Base-by-base conservation (phyloP, 2,797 vertebrate genomes). In the Oreochromis mossambicus region DNA sequence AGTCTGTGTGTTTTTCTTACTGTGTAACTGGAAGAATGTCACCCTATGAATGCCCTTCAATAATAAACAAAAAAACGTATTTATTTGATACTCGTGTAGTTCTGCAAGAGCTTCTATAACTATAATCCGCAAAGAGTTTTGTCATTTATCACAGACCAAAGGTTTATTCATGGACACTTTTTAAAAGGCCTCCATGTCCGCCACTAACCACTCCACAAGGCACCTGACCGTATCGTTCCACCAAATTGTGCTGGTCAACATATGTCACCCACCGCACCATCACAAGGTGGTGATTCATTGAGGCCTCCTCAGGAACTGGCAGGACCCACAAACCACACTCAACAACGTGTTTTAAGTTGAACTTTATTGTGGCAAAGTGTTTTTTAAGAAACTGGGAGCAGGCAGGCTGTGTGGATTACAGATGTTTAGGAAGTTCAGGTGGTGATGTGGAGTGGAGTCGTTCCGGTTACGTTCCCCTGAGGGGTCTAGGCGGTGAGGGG, bases 361-460 rank as follows among this genome's bases (percentile, higher is more conserved):
- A 63, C 32, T 63, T 63, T 63, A 63, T 36, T 12, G 58, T n/a
- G 17, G 17, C 32, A 63, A 63, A 0, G 58, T 36, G 32, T 63
- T 63, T 63, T 63, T 63, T 36, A 36, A 63, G 58, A 63, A n/a
- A 63, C 32, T 36, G 58, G 58, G 17, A 63, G 32, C 58, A n/a
- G 17, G 2, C 32, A 63, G 58, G 32, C 58, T 63, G 2, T 36
- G 17, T 63, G 10, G 58, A 1, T 63, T 4, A 63, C 58, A 38
- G 58, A 63, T 63, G 19, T 63, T 63, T 63, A 63, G 61, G 61
- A 63, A 21, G 1, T 63, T 36, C 34, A 38, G 34, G 61, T 21
- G 34, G 2, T 38, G 61, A 63, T 6, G 11, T 36, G 61, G 19
- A 63, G 34, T 7, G 19, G 0, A 38, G 34, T 13, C 36, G 19